Base-by-base conservation (phyloP, 2,113 vertebrate species). In the Shinisaurus crocodilurus region DNA sequence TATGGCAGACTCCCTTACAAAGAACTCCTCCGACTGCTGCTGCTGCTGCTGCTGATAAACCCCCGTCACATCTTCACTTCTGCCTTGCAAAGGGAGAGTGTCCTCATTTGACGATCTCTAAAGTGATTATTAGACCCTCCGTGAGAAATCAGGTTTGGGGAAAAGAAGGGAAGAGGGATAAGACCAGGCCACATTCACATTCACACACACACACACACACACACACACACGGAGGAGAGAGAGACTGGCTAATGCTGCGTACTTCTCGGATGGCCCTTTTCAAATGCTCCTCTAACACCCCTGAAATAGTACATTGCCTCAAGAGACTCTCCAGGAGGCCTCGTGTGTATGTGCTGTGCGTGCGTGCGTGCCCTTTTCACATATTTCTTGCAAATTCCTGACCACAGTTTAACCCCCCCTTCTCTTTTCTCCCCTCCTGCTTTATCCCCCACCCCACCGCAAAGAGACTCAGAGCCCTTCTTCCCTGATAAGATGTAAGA, bases 21-120 rank as follows among this genome's bases (percentile, higher is more conserved):
- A 98, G 97, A 97, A 96, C 94, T 90, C 84, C 70, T 90, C 93
- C 91, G 94, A 90, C 88, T 95, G 95, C 86, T 95, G 94, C 94
- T 92, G 96, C 89, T 97, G 97, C 88, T 95, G 95, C 86, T 95
- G 94, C 94, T 92, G 96, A 89, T 97, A 97, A 97, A 97, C 97
- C 95, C 95, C 95, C 97, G 95, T 97, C 97, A 97, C 96, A 96
- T 97, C 95, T 98, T 97, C 93, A 96, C 97, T 97, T 94, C 92
- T 92, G 92, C 86, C 75, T 75, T 91, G 95, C 90, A 95, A 95
- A 94, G 95, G 91, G 65, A 50, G 20, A 87, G 89, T 86, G 91
- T 90, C 89, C 95, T 96, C 83, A 92, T 94, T 43, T 90, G 89
- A 96, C 94, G 93, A 94, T 79, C 92, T 95, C 90, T 90, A 63